Evolutionary conservation across 2,113 vertebrate genomes (phyloP), one percentile per base, ranked within the genome.

Genomic region (Procavia capensis): DNA sequence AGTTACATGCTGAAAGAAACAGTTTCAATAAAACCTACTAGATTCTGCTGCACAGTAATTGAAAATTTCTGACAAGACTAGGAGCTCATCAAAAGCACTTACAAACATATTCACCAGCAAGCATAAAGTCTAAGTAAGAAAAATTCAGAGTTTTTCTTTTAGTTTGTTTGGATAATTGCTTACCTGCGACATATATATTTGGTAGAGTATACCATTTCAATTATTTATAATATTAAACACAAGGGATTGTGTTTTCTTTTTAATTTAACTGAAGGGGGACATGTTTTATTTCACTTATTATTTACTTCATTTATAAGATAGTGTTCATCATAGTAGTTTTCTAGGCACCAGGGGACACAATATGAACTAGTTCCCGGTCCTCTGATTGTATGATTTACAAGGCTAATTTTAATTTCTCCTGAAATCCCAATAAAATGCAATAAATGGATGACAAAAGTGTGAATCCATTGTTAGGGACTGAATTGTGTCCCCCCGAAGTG

Each of bases 161-260:
- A 68, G 72, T 66, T 29, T 91, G 75, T 22, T 75, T 90, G 75
- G 25, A 75, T 94, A 76, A 81, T 90, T 92, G 75, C 76, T 92
- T 70, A 89, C 61, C 41, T 88, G 54, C 79, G 66, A 88, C 34
- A 80, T 91, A 94, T 88, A 88, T 95, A 94, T 91, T 95, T 93
- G 45, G 22, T 41, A 78, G n/a, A 89, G 31, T 79, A 25, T 41
- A 83, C 45, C 0, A 74, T 94, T 87, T 82, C 22, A 82, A 70
- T 41, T 57, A 36, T 79, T 19, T 80, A 64, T 2, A 91, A 82
- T 85, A 31, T 50, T 79, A 41, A 91, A 78, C 19, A 54, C 9
- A 82, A 34, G 47, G 41, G 88, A 74, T 17, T 6, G 39, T 41
- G 0, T 45, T 90, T 74, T 88, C 17, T 92, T 88, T 29, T 91